Evolutionary conservation across 2,888 invertebrate genomes (phyloP).

Genomic region (Lepeophtheirus nordmannii): DNA sequence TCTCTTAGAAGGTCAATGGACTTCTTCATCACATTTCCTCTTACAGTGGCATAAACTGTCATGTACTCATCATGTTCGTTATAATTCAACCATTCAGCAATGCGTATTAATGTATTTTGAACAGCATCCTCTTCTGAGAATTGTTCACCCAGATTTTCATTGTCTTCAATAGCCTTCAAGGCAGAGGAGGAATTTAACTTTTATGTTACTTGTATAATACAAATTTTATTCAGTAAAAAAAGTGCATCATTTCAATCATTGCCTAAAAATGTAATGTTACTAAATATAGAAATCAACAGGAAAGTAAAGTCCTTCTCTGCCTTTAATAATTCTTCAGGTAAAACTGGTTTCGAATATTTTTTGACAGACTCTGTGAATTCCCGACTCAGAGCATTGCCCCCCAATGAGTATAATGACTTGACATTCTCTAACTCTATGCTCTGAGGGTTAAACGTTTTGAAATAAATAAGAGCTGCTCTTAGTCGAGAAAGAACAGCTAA

Average conservation of each 20-base stretch:
- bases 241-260: not conserved
- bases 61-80: slow-evolving; percentile 21
- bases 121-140: slow-evolving; percentile 10
- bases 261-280: not conserved
- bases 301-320: slow-evolving; percentile 36
- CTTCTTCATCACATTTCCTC: slow-evolving; percentile 57
- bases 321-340: slow-evolving; percentile 73
- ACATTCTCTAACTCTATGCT: slow-evolving; percentile 87
- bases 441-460: slow-evolving; percentile 77
- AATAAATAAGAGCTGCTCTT: slow-evolving; percentile 72
- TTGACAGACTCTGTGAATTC: slow-evolving; percentile 73
- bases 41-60: slow-evolving; percentile 46
- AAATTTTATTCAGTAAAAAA: no score
- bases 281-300: not conserved
- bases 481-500: slow-evolving; percentile 63
- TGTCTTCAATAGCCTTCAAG: slow-evolving; percentile 3
- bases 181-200: no score
- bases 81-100: slow-evolving; percentile 22
- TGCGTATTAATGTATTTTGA: slow-evolving; percentile 10
- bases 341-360: slow-evolving; percentile 67
- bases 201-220: no score
- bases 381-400: slow-evolving; percentile 65
- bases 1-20: slow-evolving; percentile 61
- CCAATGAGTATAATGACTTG: slow-evolving; percentile 33
- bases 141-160: not conserved